Evolutionary conservation across 2,888 invertebrate genomes (phyloP), one percentile per base, ranked within the genome.

Genomic region (Coremacera marginata): DNA sequence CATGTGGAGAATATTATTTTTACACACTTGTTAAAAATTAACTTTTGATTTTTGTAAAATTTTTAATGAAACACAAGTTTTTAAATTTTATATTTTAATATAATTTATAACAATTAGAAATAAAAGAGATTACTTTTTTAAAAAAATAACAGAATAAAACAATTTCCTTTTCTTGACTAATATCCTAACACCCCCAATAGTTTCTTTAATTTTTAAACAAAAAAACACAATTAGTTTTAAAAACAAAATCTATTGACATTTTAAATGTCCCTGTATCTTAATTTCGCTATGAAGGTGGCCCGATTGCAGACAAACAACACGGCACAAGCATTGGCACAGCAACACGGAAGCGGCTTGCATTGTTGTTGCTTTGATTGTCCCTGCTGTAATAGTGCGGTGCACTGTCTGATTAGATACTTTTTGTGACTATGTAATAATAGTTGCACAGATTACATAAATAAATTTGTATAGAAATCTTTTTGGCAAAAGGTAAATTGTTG

Each of bases 331-430:
- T 19, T 70, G 52, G 52, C 52, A 70, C 52, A 70, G n/a, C 70
- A 34, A 70, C 27, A 70, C 70, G 70, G 52, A 70, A 70, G 51
- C 51, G 34, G n/a, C 9, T 7, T n/a, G 34, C 34, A n/a, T 63
- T n/a, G 63, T 63, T 63, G 57, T 22, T 60, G 27, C n/a, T 63
- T 63, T 63, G n/a, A 60, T 25, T 27, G 44, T 44, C 44, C 44
- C 44, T 44, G 14, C 44, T 44, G 44, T 14, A 44, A 44, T 14
- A 44, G 44, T 44, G 44, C 44, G 44, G 44, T 44, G 14, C 44
- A 27, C 27, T 60, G 60, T 60, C 60, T 60, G 44, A 67, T 67
- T 49, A n/a, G n/a, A n/a, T n/a, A 67, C 44, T 34, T 34, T 27
- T 31, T 34, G 63, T 16, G 34, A 25, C 25, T 60, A 4, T 60